Percentiles rank a stretch among this genome's conserved stretches.
Evolutionary conservation across 2,888 invertebrate genomes (phyloP).

Genomic region (Drosophila sordidapex): DNA sequence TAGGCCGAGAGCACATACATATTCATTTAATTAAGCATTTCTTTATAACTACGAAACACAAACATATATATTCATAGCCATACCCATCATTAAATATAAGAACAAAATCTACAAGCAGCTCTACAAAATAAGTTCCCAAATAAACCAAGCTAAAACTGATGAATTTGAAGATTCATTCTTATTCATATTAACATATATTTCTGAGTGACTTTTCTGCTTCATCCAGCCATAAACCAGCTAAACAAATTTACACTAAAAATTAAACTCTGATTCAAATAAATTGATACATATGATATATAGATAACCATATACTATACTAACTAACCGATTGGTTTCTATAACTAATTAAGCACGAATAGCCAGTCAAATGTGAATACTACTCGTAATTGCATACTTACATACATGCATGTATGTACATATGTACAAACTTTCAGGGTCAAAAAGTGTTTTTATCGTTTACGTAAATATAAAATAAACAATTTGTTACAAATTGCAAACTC

Average conservation of each 20-base stretch:
- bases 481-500: background rate
- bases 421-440: background rate
- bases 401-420: background rate
- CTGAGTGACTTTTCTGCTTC: background rate
- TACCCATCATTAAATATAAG: background rate
- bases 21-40: background rate
- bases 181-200: background rate
- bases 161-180: background rate
- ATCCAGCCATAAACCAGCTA: background rate
- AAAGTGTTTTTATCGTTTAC: background rate
- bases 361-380: background rate
- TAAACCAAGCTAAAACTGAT: background rate
- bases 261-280: background rate
- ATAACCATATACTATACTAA: background rate
- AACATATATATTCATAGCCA: background rate
- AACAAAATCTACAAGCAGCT: background rate
- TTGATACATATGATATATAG: background rate
- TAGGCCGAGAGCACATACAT: constrained; percentile 27
- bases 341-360: background rate
- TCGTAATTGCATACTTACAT: background rate
- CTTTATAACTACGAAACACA: background rate
- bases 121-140: background rate
- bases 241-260: background rate
- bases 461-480: background rate
- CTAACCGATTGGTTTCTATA: background rate